Conservation (phyloP, 1,140 invertebrate genomes). For the Aphis craccivora region DNA sequence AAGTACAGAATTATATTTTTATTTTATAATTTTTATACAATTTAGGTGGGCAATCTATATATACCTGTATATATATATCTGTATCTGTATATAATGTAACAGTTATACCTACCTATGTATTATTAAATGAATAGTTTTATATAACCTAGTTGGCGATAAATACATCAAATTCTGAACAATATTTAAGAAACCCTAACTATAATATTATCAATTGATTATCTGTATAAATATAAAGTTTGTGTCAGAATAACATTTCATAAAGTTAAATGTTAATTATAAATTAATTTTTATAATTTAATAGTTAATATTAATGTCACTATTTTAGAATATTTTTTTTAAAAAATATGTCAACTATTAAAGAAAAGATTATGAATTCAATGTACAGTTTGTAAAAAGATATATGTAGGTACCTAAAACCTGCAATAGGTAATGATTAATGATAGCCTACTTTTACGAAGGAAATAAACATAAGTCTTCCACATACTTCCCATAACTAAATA, state of each 20-base stretch:
- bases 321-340: neutral
- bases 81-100: too few species aligned
- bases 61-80: too few species aligned
- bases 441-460: neutral
- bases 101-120: neutral
- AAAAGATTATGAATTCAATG: neutral
- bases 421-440: neutral
- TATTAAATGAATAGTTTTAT: neutral
- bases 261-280: neutral
- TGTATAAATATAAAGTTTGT: neutral
- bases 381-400: neutral
- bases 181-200: neutral
- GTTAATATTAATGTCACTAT: neutral
- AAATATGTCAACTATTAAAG: neutral
- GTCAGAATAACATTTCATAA: neutral
- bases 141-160: neutral
- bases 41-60: neutral
- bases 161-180: neutral
- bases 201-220: neutral
- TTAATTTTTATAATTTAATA: neutral
- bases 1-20: neutral
- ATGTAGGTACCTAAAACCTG: neutral
- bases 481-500: neutral
- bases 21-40: neutral
- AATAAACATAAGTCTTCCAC: neutral